Percentiles rank a stretch among this genome's conserved stretches.
Conservation (phyloP, 2,888 invertebrate species). For the Philereme transversata region DNA sequence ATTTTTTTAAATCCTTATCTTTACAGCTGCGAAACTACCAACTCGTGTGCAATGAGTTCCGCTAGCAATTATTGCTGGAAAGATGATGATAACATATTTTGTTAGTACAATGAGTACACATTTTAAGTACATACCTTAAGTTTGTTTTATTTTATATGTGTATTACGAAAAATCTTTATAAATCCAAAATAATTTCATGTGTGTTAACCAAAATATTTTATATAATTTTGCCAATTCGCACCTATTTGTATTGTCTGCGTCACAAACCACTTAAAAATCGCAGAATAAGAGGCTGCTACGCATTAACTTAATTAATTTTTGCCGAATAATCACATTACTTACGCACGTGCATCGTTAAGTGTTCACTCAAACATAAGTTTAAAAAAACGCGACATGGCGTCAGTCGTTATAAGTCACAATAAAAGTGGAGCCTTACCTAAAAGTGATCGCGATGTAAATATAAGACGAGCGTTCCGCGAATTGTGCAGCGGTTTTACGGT, state of each 20-base stretch:
- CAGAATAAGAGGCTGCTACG: too few species aligned
- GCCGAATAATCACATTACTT: conserved; percentile 1
- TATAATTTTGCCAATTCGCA: too few species aligned
- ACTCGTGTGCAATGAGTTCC: conserved; percentile 54
- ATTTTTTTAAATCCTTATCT: conserved; percentile 48
- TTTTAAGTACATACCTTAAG: too few species aligned
- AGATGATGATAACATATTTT: too few species aligned
- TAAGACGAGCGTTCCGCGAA: conserved; percentile 54
- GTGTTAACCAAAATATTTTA: too few species aligned
- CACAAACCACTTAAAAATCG: too few species aligned
- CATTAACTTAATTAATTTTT: background rate
- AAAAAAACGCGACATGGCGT: conserved; percentile 6
- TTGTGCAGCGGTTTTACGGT: conserved; percentile 64
- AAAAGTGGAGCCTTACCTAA: conserved; percentile 13
- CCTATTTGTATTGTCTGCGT: too few species aligned
- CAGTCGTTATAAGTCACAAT: conserved; percentile 2
- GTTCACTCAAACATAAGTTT: background rate
- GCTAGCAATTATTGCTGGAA: conserved; percentile 42
- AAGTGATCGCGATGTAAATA: conserved; percentile 36
- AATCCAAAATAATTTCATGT: too few species aligned
- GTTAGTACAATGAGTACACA: too few species aligned
- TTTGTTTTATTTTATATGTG: too few species aligned
- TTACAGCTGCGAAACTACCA: conserved; percentile 28
- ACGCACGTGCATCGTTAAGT: conserved; percentile 3
- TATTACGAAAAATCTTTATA: too few species aligned